Base-by-base conservation (phyloP, 2,888 invertebrate genomes). In the Tetragonula carbonaria region DNA sequence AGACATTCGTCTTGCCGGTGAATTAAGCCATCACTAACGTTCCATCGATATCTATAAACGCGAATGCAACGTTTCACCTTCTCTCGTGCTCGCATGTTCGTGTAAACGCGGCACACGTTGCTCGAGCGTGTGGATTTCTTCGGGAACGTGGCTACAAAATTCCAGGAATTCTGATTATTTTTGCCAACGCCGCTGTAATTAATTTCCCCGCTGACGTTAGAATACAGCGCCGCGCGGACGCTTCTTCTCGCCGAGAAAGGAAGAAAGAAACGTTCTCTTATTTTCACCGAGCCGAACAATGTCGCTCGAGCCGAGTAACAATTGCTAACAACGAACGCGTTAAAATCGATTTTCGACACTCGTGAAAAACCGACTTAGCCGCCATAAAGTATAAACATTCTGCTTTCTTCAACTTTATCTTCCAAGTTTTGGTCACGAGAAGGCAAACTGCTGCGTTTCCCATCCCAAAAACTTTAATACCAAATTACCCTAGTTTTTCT, bases 1-100 rank as follows among this genome's bases (percentile, higher is more conserved):
- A 33, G 33, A 65, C 57, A 59, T 38, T 72, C 57, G 33, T 51
- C 63, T 57, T 62, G 21, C 14, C 0, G 16, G 33, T 28, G 57
- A 66, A 72, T 66, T 18, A 65, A 71, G 66, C 53, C 65, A 70
- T 80, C 65, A 45, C 53, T 80, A 78, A 79, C 53, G 66, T 45
- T 38, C 45, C 63, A 28, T 72, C 18, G 79, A 66, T 66, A 59
- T 51, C 62, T 16, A 23, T 50, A n/a, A 55, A 51, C 51, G 51
- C 28, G 57, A 59, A 53, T 57, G 33, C 23, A 66, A 45, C 18
- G 50, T 72, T 33, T 45, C 23, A 23, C n/a, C 38, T 55, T 38
- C 18, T 8, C 18, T 8, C 28, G 6, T 59, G 18, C 11, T 18
- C 33, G 18, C 45, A 38, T 45, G 8, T 75, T 28, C 38, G 28